Percentiles rank a stretch among this genome's conserved stretches.
phyloP scores from a whole-genome alignment of 2,888 invertebrate species.

The Hirtodrosophila duncani region DNA sequence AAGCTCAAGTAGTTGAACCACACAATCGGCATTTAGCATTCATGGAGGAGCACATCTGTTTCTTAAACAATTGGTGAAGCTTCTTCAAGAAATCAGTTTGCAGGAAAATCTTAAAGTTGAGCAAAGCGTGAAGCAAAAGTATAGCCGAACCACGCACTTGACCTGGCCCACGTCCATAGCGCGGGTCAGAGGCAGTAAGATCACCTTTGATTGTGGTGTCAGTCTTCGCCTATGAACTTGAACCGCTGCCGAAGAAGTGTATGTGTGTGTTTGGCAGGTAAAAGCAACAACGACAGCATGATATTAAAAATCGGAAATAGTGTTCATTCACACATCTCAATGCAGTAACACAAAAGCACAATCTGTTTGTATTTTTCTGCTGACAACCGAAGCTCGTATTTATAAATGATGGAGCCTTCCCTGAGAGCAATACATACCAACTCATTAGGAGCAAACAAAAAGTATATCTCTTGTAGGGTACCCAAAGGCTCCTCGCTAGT shows the following conservation, averaged over 20 bases:
- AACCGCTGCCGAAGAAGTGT: constrained; percentile 32
- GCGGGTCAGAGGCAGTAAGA: constrained; percentile 6
- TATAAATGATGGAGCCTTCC: no score
- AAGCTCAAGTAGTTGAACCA: constrained; percentile 7
- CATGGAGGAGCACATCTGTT: no score
- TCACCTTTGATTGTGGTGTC: constrained; percentile 23
- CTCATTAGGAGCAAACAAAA: no score
- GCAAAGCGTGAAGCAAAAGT: constrained; percentile 23
- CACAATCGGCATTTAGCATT: not conserved
- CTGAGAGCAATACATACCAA: no score
- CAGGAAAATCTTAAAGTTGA: constrained; percentile 7
- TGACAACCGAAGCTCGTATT: no score
- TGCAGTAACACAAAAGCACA: no score
- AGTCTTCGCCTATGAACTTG: constrained; percentile 54
- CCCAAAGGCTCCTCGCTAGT: no score
- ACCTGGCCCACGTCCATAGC: not conserved
- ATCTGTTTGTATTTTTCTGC: no score
- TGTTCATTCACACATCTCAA: no score
- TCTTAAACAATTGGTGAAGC: no score
- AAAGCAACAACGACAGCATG: constrained; percentile 18
- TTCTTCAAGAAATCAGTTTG: no score
- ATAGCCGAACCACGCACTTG: constrained; percentile 6
- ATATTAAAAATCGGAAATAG: constrained; percentile 15
- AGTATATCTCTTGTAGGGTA: no score
- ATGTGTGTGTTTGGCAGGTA: constrained; percentile 20